Evolutionary conservation across 1,140 invertebrate genomes (phyloP).

Genomic region (Solenopsis fugax): DNA sequence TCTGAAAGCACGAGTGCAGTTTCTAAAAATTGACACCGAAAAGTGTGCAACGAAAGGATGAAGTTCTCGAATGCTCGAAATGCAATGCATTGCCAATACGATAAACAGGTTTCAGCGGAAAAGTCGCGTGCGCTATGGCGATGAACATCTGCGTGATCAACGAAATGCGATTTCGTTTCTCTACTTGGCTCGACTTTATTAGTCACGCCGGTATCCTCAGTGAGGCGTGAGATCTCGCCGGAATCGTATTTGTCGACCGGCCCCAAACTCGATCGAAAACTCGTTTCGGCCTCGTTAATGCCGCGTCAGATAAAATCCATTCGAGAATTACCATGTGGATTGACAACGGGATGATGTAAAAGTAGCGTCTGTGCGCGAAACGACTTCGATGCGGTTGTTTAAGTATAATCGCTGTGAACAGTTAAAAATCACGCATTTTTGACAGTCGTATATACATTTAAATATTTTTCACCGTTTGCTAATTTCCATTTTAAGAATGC

Average conservation of each 20-base stretch:
- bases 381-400: neutral
- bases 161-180: conserved; percentile 70
- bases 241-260: conserved; percentile 70
- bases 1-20: neutral
- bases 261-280: conserved; percentile 71
- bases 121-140: conserved; percentile 25
- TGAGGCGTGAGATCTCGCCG: conserved; percentile 64
- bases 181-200: conserved; percentile 68
- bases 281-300: conserved; percentile 73
- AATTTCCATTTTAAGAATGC: neutral
- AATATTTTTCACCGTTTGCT: neutral
- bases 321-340: conserved; percentile 69
- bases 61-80: neutral
- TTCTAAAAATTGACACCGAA: neutral
- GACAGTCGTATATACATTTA: neutral
- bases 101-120: conserved; percentile 29
- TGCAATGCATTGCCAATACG: neutral
- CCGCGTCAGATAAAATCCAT: conserved; percentile 67
- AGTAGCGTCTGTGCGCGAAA: conserved; percentile 28
- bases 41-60: neutral
- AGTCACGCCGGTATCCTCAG: conserved; percentile 64
- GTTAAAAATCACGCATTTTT: neutral
- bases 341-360: conserved; percentile 63
- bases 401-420: neutral
- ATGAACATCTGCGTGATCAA: conserved; percentile 72